These are phyloP conservation scores for Dicyrtomina minuta DNA, from an alignment of 2,888 invertebrate species.

Conservation along the genomic window DNA sequence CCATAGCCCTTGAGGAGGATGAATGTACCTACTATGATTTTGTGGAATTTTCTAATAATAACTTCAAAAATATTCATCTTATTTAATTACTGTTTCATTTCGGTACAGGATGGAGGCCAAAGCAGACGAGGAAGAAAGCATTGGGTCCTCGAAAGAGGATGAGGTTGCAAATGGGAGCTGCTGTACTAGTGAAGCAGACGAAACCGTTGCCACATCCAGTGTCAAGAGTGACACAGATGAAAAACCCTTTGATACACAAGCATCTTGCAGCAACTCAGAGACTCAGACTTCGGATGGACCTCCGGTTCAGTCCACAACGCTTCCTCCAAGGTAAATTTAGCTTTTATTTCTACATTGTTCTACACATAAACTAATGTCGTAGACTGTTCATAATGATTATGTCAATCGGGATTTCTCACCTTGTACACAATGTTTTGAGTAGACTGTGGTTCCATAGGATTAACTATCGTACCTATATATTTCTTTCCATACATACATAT, in stretches of 20 bases:
- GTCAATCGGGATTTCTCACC: too few species aligned
- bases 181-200: conserved; percentile 36
- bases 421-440: too few species aligned
- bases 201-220: conserved; percentile 31
- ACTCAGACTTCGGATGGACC: conserved; percentile 28
- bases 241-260: not conserved
- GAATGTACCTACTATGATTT: too few species aligned
- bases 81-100: conserved; percentile 15
- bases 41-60: too few species aligned
- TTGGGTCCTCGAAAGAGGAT: conserved; percentile 28
- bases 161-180: conserved; percentile 36
- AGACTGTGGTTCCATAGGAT: too few species aligned
- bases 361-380: too few species aligned
- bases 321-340: conserved; percentile 50
- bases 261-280: conserved; percentile 19
- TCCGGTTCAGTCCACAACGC: conserved; percentile 44
- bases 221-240: conserved; percentile 45
- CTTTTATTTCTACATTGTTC: not conserved
- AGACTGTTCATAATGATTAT: too few species aligned
- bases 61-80: not conserved
- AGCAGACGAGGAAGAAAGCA: conserved; percentile 31
- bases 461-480: too few species aligned
- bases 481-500: too few species aligned
- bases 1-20: too few species aligned
- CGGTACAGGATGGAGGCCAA: conserved; percentile 28